Evolutionary conservation across 2,797 vertebrate genomes (phyloP), one percentile per base, ranked within the genome.

Genomic region (Austrolebias charrua): DNA sequence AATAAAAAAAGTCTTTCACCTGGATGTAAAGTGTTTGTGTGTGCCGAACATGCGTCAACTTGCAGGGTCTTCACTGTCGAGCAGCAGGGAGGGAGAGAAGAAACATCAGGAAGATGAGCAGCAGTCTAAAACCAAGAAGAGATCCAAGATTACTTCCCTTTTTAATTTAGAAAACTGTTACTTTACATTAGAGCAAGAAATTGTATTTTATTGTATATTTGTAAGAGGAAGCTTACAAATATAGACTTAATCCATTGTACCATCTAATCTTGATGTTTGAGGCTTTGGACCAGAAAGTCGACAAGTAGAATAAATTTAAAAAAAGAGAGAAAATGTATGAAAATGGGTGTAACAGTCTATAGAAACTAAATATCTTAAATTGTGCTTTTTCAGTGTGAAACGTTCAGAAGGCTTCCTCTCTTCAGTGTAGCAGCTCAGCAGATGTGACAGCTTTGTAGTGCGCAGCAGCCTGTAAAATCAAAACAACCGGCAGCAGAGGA

Each of bases 401-500:
- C 18, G 6, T n/a, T 18, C 31, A 53, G 28, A 61, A 44, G 18
- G 55, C 19, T 24, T 18, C 18, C 19, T 49, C 48, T n/a, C 53
- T 31, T 69, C 49, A 53, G 16, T 56, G 31, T 3, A 52, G 59
- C 33, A 13, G 15, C 16, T 8, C 1, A 10, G 38, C 44, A 46
- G 24, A 40, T 13, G 54, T 7, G 67, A 66, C 73, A 78, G 77
- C 62, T 66, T 67, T 50, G 71, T 46, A 69, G 64, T 64, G 44
- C 54, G 1, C 49, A 53, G 57, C 5, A 9, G 49, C 44, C 49
- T 19, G 40, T 19, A 18, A 44, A 65, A 38, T 55, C 66, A 35
- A 59, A 81, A 76, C 48, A 56, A 75, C 78, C 53, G 54, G 35
- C 77, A 71, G 71, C 13, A 28, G 69, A 72, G 74, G 60, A 72